Base-by-base conservation (phyloP, 2,888 invertebrate genomes). In the Frankliniella fusca region DNA sequence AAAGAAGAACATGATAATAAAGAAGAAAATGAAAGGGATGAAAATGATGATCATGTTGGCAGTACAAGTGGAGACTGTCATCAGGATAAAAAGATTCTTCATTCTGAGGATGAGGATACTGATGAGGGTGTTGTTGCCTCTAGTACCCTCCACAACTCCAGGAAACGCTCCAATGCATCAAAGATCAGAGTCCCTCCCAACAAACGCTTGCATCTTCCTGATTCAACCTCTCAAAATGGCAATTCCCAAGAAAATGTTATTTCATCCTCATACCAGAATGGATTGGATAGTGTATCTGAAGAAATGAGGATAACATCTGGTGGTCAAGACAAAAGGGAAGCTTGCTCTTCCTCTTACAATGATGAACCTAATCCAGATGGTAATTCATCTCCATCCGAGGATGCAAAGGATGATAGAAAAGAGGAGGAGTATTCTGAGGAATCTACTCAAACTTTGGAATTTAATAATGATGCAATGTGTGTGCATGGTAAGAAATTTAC, bases 401-500 rank as follows among this genome's bases (percentile, higher is more conserved):
- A 76, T 9, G 27, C 12, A 11, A 76, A 76, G 10, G 70, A 76
- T 8, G 70, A 76, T 9, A 76, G 27, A 27, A 86, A 87, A 81
- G 86, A 86, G 23, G 86, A 86, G n/a, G 88, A 88, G 80, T 84
- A 84, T 80, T 86, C 86, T 80, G 87, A 87, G 11, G 87, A 87
- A 81, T 88, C 87, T n/a, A 84, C 85, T 54, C 86, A 87, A 54
- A 85, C 88, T 27, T 27, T 76, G 27, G 87, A 87, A 81, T 91
- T 91, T 84, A 91, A 91, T 85, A 90, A 90, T 85, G 91, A 91
- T 84, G 86, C 91, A 27, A 86, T 90, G 15, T 91, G 91, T 86
- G 87, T 87, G 61, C 91, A 92, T 86, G 88, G 89, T 87, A 85
- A 86, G 86, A 38, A 3, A 38, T 38, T 3, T 38, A 38, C 38